These are phyloP conservation scores for Mesitornis unicolor DNA, from an alignment of 2,113 vertebrate genomes.

Conservation along the genomic window DNA sequence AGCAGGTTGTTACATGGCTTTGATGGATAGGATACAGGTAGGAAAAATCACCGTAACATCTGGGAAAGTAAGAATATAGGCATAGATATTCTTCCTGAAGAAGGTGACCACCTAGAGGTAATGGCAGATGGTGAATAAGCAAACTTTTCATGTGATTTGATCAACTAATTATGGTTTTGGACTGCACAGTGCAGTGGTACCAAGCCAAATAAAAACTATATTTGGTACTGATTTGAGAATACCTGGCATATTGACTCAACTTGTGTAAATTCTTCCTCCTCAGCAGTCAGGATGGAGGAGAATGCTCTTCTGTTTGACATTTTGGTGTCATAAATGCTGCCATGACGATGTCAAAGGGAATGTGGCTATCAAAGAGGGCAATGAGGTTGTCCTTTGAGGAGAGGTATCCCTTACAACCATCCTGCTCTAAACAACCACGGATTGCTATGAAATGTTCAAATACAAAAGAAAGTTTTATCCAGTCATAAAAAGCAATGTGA, in stretches of 20 bases:
- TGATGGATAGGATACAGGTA: constrained; percentile 26
- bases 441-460: background rate
- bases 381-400: background rate
- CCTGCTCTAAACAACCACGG: background rate
- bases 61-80: background rate
- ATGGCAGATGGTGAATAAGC: constrained; percentile 43
- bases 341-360: background rate
- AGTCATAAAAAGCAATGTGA: background rate
- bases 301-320: background rate
- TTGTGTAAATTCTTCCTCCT: background rate
- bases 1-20: constrained; percentile 45
- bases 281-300: background rate
- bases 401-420: background rate
- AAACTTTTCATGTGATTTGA: constrained; percentile 21
- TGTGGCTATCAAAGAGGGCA: background rate
- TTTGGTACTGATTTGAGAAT: background rate
- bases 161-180: constrained; percentile 12
- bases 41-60: constrained; percentile 44
- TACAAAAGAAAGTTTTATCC: background rate
- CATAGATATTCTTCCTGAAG: background rate
- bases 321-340: background rate
- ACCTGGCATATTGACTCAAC: background rate
- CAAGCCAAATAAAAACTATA: background rate
- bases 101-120: constrained; percentile 15
- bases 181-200: background rate